phyloP scores from a whole-genome alignment of 1,140 invertebrate genomes.

The Trichonephila clavata region DNA sequence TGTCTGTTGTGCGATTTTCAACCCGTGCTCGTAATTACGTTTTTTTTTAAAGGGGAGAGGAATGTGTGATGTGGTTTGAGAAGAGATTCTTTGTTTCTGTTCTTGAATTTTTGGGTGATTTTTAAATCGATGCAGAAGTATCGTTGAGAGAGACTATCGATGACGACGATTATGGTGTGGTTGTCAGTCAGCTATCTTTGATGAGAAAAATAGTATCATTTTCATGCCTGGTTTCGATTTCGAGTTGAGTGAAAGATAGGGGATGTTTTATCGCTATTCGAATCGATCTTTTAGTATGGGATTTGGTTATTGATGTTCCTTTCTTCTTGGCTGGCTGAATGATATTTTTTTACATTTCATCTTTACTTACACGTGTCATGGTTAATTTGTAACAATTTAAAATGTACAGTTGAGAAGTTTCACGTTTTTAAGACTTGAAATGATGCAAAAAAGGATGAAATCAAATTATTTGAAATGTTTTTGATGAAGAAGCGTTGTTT shows the following conservation, averaged over 20 bases:
- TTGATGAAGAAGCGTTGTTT: no score
- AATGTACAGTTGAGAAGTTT: no score
- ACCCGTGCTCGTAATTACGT: neutral
- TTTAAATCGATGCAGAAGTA: conserved; percentile 5
- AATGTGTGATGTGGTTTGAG: conserved; percentile 18
- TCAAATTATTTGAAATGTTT: no score
- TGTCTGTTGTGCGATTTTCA: neutral
- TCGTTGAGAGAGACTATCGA: neutral
- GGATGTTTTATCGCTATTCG: no score
- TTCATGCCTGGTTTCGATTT: no score
- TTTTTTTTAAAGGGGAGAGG: neutral
- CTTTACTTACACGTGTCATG: no score
- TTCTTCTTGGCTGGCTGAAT: neutral
- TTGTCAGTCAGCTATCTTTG: neutral
- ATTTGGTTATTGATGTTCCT: neutral
- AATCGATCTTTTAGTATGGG: no score
- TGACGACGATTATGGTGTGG: neutral
- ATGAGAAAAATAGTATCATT: neutral
- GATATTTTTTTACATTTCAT: neutral
- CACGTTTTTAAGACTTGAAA: no score
- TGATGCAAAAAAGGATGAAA: no score
- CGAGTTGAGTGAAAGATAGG: no score
- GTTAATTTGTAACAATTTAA: no score
- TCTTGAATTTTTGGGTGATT: neutral
- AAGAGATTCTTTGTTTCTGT: neutral